Evolutionary conservation across 2,888 invertebrate genomes (phyloP), one percentile per base, ranked within the genome.

Genomic region (Plusia festucae): DNA sequence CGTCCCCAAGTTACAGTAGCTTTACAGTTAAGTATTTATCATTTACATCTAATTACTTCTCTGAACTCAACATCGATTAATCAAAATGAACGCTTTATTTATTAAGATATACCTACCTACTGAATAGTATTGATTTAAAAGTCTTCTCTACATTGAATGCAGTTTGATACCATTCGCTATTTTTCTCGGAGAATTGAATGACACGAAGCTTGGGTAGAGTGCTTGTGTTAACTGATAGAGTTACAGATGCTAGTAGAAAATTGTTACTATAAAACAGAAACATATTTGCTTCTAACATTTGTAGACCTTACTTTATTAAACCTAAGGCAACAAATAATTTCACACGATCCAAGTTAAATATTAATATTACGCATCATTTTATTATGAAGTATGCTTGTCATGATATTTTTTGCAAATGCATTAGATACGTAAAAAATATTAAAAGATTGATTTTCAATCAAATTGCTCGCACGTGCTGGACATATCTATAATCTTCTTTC

Each of bases 1-100:
- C 78, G 77, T 73, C 73, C 60, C 65, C 67, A 62, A 72, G 76
- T 67, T 82, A 80, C 75, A 65, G 68, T 68, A 65, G 54, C 72
- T 59, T 64, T 67, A 74, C 5, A 40, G 40, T 40, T 40, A 40
- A 40, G 65, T 71, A 81, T 83, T 78, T 71, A 77, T 82, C 75
- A 78, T 63, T 75, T 54, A 62, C n/a, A n/a, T 66, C 70, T 75
- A 75, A 81, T 76, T 69, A 82, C 68, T 76, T 76, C 58, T 59
- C 70, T 65, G n/a, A n/a, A n/a, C n/a, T 75, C 67, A 71, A 56
- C 60, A 53, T 59, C 54, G 54, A 77, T 74, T 76, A 64, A 80
- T 82, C 75, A 71, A 58, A 59, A 58, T 65, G 46, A 58, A 68
- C 34, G 51, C 61, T 68, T 72, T 72, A 69, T 80, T 69, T 65